Base-by-base conservation (phyloP, 2,797 vertebrate species). In the Alexandromys oeconomus region DNA sequence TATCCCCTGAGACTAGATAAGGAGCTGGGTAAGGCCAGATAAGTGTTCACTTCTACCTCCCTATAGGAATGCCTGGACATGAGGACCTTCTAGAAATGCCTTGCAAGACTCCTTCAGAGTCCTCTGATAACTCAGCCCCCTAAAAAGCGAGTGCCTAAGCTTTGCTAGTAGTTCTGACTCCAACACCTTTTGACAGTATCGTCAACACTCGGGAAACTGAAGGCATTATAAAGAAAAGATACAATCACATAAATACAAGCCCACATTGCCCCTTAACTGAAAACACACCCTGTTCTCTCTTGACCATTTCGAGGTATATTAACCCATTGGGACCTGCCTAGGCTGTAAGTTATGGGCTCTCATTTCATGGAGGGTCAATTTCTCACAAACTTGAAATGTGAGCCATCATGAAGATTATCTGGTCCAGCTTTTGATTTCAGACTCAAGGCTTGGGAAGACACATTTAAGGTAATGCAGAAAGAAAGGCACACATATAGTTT, bases 381-480 rank as follows among this genome's bases (percentile, higher is more conserved):
- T 85, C 57, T 93, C n/a, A 46, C 78, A 34, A 17, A 10, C 15
- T 5, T n/a, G 31, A 93, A 51, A 13, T 67, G 9, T 10, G 79
- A 61, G 65, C 11, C 51, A 79, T n/a, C 51, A 63, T 40, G n/a
- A 87, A 61, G 57, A 37, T 76, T 57, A 91, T 61, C 48, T 15
- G 65, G 77, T 25, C 17, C n/a, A 87, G 23, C 81, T 89, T 37
- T 82, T 80, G 89, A n/a, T 46, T 87, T 84, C 51, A 97, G 87
- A 67, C 81, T 81, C 59, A 93, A 27, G 69, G 76, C 40, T 17
- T 71, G n/a, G 43, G 27, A 25, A 59, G 51, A 89, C 57, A 12
- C 5, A 7, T 25, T 80, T 15, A 34, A 25, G 15, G 46, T 63
- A 73, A 92, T 54, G 48, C 0, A 43, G 65, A 11, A 87, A 67